Percentiles rank a stretch among this genome's conserved stretches.
phyloP scores from a whole-genome alignment of 1,140 invertebrate genomes.

The Listronotus bonariensis region DNA sequence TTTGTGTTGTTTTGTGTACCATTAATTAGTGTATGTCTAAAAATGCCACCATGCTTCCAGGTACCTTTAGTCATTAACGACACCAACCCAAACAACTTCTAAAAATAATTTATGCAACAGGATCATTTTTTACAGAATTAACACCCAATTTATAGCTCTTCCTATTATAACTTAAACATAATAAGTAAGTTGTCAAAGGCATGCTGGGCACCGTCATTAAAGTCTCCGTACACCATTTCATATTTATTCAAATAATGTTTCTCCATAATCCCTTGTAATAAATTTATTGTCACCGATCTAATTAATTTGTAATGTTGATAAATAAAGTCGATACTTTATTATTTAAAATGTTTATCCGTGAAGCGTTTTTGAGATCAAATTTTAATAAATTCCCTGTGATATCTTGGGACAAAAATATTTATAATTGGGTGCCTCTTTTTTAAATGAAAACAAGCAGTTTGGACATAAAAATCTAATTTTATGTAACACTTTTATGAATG shows the following conservation, averaged over 20 bases:
- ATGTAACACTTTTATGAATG: neutral
- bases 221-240: slow-evolving; percentile 6
- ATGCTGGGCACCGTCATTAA: neutral
- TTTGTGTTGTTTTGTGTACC: too few species aligned
- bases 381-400: neutral
- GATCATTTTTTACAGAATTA: too few species aligned
- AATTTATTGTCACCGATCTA: slow-evolving; percentile 8
- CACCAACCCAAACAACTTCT: too few species aligned
- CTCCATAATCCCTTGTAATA: slow-evolving; percentile 6
- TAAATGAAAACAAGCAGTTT: neutral
- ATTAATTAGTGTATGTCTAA: too few species aligned
- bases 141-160: slow-evolving; percentile 2
- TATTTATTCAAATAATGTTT: slow-evolving; percentile 3
- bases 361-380: neutral
- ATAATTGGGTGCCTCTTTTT: neutral
- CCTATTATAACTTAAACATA: neutral
- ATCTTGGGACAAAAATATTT: neutral
- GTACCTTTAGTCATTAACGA: too few species aligned
- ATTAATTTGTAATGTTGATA: slow-evolving; percentile 6
- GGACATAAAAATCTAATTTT: slow-evolving; percentile 1
- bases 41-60: too few species aligned
- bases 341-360: neutral
- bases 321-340: slow-evolving; percentile 9
- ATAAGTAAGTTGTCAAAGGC: slow-evolving; percentile 11
- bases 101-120: too few species aligned